phyloP scores from a whole-genome alignment of 1,140 invertebrate genomes.

The Polypedilum pembai region DNA sequence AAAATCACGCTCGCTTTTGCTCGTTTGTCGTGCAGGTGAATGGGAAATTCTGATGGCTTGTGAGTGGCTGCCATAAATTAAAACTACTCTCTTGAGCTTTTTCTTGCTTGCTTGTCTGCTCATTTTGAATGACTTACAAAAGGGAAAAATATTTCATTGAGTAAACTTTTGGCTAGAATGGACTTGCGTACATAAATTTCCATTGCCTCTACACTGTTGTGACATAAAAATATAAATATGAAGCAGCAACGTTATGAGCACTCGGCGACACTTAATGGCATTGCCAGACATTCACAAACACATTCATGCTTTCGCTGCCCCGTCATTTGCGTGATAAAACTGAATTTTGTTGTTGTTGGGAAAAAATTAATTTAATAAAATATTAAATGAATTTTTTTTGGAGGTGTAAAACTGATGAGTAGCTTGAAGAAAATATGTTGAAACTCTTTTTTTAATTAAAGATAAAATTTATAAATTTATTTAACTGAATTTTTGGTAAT shows the following conservation, averaged over 20 bases:
- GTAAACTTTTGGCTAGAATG: neutral
- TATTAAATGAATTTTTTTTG: neutral
- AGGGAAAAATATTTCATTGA: too few relatives aligned
- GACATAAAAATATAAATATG: conserved; percentile 6
- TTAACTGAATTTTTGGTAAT: too few relatives aligned
- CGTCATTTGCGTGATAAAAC: too few relatives aligned
- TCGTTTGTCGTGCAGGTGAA: neutral
- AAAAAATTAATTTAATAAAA: conserved; percentile 16
- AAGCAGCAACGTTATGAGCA: neutral
- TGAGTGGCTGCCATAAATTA: conserved; percentile 23
- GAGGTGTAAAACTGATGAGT: neutral
- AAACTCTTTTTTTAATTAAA: too few relatives aligned
- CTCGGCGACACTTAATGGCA: conserved; percentile 15
- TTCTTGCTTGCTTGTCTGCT: neutral
- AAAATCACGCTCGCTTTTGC: neutral
- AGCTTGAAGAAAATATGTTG: too few relatives aligned
- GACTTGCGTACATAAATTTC: conserved; percentile 17
- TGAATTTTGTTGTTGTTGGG: neutral
- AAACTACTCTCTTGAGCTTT: conserved; percentile 23
- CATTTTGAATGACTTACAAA: neutral
- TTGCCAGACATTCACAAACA: neutral
- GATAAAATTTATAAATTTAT: too few relatives aligned
- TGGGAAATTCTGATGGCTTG: conserved; percentile 7
- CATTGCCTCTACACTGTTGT: neutral
- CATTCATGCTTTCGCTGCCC: too few relatives aligned